Evolutionary conservation across 2,888 invertebrate species (phyloP), one percentile per base, ranked within the genome.

Genomic region (Aspidiotus rigidus): DNA sequence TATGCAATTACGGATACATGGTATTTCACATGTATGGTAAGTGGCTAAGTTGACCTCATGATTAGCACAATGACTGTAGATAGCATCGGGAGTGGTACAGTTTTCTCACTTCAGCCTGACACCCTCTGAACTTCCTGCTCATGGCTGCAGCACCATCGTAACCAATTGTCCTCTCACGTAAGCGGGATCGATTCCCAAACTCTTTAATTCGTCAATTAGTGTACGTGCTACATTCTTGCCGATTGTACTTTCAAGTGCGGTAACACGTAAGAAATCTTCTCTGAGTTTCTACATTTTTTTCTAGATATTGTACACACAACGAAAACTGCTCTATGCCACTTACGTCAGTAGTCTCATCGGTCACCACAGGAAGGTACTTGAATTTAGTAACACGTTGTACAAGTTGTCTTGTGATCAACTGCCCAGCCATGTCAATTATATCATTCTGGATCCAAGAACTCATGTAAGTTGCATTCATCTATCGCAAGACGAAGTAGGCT

Each of bases 111-210:
- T n/a, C n/a, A n/a, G n/a, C n/a, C n/a, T n/a, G n/a, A n/a, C n/a
- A n/a, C n/a, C n/a, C n/a, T n/a, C n/a, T n/a, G n/a, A n/a, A n/a
- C n/a, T n/a, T n/a, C n/a, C n/a, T n/a, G n/a, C n/a, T n/a, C n/a
- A n/a, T n/a, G n/a, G n/a, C n/a, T n/a, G n/a, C n/a, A n/a, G n/a
- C n/a, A n/a, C n/a, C n/a, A n/a, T n/a, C n/a, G n/a, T n/a, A n/a
- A n/a, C n/a, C n/a, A n/a, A n/a, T 62, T 71, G 69, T 7, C 67
- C 54, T 28, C 67, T 49, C 40, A 71, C 16, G 55, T 64, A 57
- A 16, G 16, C 39, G 39, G 41, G 17, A 56, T 64, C 60, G 40
- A 70, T 28, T 13, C 40, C 55, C 39, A 66, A 64, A 17, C 49
- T 13, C 15, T 44, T 17, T 49, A 64, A 64, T 7, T 40, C 44